phyloP scores from a whole-genome alignment of 2,888 invertebrate genomes.

The Caenorhabditis japonica region DNA sequence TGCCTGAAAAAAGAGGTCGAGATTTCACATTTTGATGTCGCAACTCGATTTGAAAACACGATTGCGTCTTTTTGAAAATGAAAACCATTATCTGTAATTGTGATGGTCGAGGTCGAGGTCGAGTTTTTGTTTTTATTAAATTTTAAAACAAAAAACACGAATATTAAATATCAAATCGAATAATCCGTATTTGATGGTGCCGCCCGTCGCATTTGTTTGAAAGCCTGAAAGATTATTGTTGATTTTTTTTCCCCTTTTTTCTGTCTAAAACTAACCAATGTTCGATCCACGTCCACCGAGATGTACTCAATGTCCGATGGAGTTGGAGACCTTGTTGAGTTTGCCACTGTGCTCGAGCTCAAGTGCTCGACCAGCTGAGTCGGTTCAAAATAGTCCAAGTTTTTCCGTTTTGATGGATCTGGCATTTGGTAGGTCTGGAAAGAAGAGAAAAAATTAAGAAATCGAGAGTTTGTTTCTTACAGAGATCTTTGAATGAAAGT shows the following conservation, averaged over 20 bases:
- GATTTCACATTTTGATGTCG: too few species aligned
- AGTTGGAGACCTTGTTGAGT: slow-evolving; percentile 43
- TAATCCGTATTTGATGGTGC: slow-evolving; percentile 13
- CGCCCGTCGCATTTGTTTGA: slow-evolving; percentile 41
- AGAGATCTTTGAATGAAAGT: background rate
- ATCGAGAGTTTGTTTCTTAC: background rate
- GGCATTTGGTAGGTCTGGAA: slow-evolving; percentile 22
- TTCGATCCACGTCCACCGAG: slow-evolving; percentile 48
- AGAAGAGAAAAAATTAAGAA: background rate
- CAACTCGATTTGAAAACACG: too few species aligned
- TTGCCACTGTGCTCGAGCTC: slow-evolving; percentile 20
- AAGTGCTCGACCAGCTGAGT: slow-evolving; percentile 19
- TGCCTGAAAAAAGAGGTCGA: too few species aligned
- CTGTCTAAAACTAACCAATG: slow-evolving; percentile 15
- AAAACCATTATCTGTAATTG: too few species aligned
- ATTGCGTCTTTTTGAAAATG: too few species aligned
- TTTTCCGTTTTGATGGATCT: slow-evolving; percentile 29
- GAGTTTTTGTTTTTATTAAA: background rate
- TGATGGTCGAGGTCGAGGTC: too few species aligned
- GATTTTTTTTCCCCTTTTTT: background rate
- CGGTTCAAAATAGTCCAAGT: slow-evolving; percentile 52
- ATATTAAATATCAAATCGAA: slow-evolving; percentile 12
- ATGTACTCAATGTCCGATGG: slow-evolving; percentile 53
- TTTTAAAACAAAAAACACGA: background rate
- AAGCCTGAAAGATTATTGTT: slow-evolving; percentile 14